These are phyloP conservation scores for Erebia palarica DNA, from an alignment of 2,888 invertebrate species.

Conservation along the genomic window DNA sequence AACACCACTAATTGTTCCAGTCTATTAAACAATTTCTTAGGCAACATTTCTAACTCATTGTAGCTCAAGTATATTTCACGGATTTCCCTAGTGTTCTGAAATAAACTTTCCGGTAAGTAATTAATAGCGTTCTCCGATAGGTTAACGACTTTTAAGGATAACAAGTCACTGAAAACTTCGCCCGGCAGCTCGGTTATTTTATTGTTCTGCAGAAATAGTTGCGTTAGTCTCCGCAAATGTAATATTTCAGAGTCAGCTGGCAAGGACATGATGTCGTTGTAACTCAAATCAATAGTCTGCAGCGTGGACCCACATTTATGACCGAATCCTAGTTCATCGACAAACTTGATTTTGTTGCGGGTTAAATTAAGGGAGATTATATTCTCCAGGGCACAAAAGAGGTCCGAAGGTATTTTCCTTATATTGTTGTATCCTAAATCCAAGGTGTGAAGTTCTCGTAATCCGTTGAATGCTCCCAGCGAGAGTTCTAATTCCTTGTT, in stretches of 20 bases:
- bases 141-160: constrained; percentile 91
- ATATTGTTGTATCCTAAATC: constrained; percentile 92
- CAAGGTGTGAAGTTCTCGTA: constrained; percentile 89
- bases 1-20: constrained; percentile 93
- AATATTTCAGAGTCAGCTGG: constrained; percentile 90
- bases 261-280: constrained; percentile 89
- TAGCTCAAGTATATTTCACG: constrained; percentile 93
- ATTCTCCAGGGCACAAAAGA: constrained; percentile 90
- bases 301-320: constrained; percentile 85
- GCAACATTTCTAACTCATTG: constrained; percentile 92
- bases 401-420: constrained; percentile 88
- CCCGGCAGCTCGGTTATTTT: constrained; percentile 89
- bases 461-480: constrained; percentile 87
- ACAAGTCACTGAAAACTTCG: constrained; percentile 90
- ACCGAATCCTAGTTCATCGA: constrained; percentile 88
- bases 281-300: constrained; percentile 90
- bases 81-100: constrained; percentile 90
- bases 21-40: constrained; percentile 91
- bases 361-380: constrained; percentile 93
- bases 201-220: constrained; percentile 91
- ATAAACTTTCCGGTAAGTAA: constrained; percentile 90
- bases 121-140: constrained; percentile 93
- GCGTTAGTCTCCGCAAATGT: constrained; percentile 89
- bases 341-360: constrained; percentile 90
- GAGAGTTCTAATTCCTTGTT: constrained; percentile 88